Evolutionary conservation across 2,797 vertebrate species (phyloP), one percentile per base, ranked within the genome.

Genomic region (Lacerta viridis): DNA sequence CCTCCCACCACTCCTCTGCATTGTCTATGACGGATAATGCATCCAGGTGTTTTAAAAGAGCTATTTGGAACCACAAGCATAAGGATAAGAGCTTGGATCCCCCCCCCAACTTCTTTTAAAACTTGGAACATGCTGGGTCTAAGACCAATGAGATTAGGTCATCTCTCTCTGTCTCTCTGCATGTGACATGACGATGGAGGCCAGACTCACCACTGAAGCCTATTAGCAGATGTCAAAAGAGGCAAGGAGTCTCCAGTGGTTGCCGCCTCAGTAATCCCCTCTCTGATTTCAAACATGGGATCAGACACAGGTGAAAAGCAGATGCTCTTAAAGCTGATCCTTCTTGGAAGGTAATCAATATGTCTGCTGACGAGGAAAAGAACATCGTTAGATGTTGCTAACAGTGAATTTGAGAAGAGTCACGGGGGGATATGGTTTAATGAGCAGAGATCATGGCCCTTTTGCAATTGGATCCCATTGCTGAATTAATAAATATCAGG

Each of bases 291-390:
- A 72, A 39, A 59, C 69, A n/a, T 36, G n/a, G 66, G 83, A 72
- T 59, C 46, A 84, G n/a, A 25, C 83, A 27, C 18, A 36, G 69
- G 83, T 72, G n/a, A 72, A 39, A 33, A 55, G 46, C 9, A 41
- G 69, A 72, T 59, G 69, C 55, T 84, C 43, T 74, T 84, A 72
- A 59, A 36, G 69, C 83, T 39, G 23, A 74, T 74, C 83, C 83
- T 36, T n/a, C 69, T 59, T 74, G 46, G 29, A 74, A 84, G 69
- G 11, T 36, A 84, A 84, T 84, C 83, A 59, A 84, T 84, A 74
- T 6, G 2, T 72, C 74, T 74, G 46, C 69, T 39, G 83, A 41
- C 10, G 1, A 9, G 41, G 66, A 23, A 29, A 9, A 41, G 29
- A 23, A 20, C 17, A n/a, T 61, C 18, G 27, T n/a, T 25, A 36